Conservation (phyloP, 2,113 vertebrate genomes). For the Sporophila hypoxantha region DNA sequence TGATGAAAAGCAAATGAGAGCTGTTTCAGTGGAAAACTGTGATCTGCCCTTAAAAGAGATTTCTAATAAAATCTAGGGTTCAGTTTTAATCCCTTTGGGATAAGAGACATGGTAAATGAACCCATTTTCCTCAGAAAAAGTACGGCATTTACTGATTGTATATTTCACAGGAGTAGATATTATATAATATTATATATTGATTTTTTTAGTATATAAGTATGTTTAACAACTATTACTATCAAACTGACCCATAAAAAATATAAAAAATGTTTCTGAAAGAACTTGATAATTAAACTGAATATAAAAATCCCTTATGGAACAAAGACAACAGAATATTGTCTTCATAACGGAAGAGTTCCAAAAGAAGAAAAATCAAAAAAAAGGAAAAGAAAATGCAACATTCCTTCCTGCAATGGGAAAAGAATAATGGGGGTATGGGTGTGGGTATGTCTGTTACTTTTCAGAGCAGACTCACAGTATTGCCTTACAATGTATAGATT, state of each 20-base stretch:
- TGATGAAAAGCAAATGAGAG: slow-evolving; percentile 22
- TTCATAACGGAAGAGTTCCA: background rate
- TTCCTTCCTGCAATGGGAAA: background rate
- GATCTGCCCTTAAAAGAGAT: background rate
- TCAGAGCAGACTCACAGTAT: background rate
- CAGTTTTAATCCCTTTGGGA: background rate
- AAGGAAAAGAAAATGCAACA: background rate
- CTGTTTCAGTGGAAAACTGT: background rate
- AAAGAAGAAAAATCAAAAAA: background rate
- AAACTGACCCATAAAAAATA: background rate
- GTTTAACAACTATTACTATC: background rate
- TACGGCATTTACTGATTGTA: background rate
- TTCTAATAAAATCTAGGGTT: background rate
- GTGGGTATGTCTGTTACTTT: background rate
- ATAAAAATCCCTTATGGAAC: background rate
- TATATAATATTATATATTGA: background rate
- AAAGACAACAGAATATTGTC: background rate
- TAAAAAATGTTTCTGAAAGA: background rate
- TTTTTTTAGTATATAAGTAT: background rate
- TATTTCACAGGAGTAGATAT: background rate
- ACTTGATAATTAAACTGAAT: background rate
- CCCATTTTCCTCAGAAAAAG: background rate
- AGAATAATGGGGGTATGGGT: background rate
- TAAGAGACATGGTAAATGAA: background rate
- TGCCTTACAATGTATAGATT: background rate